Percentiles rank a stretch among this genome's conserved stretches.
Evolutionary conservation across 1,140 invertebrate genomes (phyloP).

Genomic region (Magallana ariakensis): DNA sequence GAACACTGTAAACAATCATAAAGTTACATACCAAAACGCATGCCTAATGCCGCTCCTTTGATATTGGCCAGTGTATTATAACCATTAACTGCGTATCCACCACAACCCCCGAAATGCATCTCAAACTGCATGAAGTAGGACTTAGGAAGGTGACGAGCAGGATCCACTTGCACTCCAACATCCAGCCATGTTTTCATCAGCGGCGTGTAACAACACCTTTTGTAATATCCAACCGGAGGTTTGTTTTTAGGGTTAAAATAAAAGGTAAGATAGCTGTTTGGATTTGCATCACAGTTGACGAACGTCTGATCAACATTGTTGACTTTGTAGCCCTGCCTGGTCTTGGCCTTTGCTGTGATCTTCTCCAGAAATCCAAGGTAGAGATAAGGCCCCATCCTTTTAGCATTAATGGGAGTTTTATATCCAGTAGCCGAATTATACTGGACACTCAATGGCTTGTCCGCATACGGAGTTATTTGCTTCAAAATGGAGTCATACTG

Average conservation of each 20-base stretch:
- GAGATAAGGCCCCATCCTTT: background rate
- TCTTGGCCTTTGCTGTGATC: background rate
- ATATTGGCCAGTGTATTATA: conserved; percentile 9
- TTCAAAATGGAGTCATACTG: background rate
- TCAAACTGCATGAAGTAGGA: conserved; percentile 50
- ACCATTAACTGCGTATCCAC: conserved; percentile 38
- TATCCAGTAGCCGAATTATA: background rate
- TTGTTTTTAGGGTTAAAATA: conserved; percentile 9
- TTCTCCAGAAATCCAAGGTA: conserved; percentile 35
- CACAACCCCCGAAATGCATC: conserved; percentile 54
- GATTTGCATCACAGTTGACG: conserved; percentile 35
- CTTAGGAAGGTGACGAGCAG: background rate
- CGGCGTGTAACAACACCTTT: background rate
- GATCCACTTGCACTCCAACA: background rate
- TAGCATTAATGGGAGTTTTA: background rate
- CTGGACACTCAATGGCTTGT: background rate
- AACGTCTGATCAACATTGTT: conserved; percentile 20
- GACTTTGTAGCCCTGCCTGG: conserved; percentile 28
- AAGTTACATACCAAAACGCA: conserved; percentile 7
- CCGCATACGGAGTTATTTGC: background rate
- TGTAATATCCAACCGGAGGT: conserved; percentile 20
- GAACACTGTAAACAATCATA: too few relatives aligned
- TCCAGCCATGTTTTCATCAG: conserved; percentile 7
- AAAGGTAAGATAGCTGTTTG: conserved; percentile 34
- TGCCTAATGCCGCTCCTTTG: background rate